Conservation (phyloP, 2,888 invertebrate species). For the Drosophila recens region DNA sequence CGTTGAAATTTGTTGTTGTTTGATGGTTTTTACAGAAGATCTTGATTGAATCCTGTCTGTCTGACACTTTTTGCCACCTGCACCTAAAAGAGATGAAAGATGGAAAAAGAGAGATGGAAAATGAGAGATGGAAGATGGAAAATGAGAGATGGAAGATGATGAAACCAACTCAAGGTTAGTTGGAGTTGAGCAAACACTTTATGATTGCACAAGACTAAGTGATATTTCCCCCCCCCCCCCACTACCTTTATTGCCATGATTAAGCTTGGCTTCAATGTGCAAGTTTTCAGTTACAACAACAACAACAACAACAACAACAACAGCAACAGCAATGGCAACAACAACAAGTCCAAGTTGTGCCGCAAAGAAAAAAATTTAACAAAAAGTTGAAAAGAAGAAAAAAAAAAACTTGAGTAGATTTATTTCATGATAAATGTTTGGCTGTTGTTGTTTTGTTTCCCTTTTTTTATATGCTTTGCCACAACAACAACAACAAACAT, state of each 20-base stretch:
- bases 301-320: slow-evolving; percentile 10
- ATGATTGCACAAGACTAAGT: slow-evolving; percentile 56
- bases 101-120: background rate
- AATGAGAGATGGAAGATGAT: background rate
- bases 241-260: slow-evolving; percentile 4
- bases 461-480: slow-evolving; percentile 63
- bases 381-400: slow-evolving; percentile 29
- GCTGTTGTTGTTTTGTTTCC: slow-evolving; percentile 65
- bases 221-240: slow-evolving; percentile 18
- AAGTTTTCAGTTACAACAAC: slow-evolving; percentile 56
- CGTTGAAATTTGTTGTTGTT: background rate
- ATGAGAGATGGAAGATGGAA: background rate
- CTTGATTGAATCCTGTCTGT: slow-evolving; percentile 11
- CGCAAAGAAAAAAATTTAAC: slow-evolving; percentile 30
- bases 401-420: slow-evolving; percentile 72
- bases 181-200: slow-evolving; percentile 42
- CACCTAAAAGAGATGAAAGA: background rate
- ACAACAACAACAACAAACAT: slow-evolving; percentile 62
- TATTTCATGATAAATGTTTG: slow-evolving; percentile 78
- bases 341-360: slow-evolving; percentile 30
- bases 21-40: background rate
- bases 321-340: slow-evolving; percentile 15
- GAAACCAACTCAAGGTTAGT: slow-evolving; percentile 34
- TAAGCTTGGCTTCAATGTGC: slow-evolving; percentile 56
- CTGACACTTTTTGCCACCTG: slow-evolving; percentile 33